A percentile compares a stretch with the other conserved stretches of the same genome.
Evolutionary conservation across 35 echinoderm and acorn worm species (phyloP).

Genomic region (Ophiothrix spiculata): DNA sequence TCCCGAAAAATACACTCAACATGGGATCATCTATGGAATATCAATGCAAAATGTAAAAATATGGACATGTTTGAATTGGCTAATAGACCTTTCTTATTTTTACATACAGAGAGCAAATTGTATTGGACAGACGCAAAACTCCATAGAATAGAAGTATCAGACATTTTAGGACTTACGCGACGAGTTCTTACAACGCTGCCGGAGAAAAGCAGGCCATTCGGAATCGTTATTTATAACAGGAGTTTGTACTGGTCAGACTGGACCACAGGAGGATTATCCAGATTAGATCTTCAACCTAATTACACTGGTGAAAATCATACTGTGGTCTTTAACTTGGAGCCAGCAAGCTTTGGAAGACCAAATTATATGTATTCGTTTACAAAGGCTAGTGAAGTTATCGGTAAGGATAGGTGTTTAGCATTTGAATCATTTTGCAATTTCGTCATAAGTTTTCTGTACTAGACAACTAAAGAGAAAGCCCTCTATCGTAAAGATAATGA

Average conservation of each 20-base stretch:
- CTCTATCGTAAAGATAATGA: no score
- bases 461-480: no score
- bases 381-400: background rate
- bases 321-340: background rate
- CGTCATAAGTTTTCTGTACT: no score
- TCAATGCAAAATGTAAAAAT: no score
- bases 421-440: no score
- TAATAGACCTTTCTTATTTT: background rate
- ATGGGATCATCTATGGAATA: no score
- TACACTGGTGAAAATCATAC: slow-evolving; percentile 2
- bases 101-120: slow-evolving; percentile 41
- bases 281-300: slow-evolving; percentile 8
- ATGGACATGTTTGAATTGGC: no score
- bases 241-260: slow-evolving; percentile 85
- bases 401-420: slow-evolving; percentile 2
- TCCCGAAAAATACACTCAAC: no score
- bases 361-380: slow-evolving; percentile 19
- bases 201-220: slow-evolving; percentile 36
- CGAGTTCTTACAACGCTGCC: slow-evolving; percentile 23
- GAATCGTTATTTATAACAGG: slow-evolving; percentile 31
- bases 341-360: slow-evolving; percentile 17
- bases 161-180: slow-evolving; percentile 37
- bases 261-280: slow-evolving; percentile 50
- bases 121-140: slow-evolving; percentile 87
- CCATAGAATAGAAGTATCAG: slow-evolving; percentile 50